Conservation (phyloP, 2,888 invertebrate species). For the Junonia oenone region DNA sequence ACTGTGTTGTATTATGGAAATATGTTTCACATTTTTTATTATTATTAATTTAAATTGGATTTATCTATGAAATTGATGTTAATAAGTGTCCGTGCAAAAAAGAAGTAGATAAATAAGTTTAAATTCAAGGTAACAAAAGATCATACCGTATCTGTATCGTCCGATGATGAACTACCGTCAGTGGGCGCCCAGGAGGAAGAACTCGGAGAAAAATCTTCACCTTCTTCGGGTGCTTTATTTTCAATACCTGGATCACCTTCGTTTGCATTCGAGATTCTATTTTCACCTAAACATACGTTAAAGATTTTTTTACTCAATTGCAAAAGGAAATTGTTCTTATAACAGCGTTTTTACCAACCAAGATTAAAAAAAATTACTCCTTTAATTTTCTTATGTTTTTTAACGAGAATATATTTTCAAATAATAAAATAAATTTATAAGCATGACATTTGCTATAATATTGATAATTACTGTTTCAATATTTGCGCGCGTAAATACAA, state of each 20-base stretch:
- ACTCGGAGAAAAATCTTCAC: conserved; percentile 51
- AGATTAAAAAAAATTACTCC: no score
- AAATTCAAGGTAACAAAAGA: no score
- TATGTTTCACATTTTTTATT: no score
- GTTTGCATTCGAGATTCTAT: conserved; percentile 8
- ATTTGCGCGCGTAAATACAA: not conserved
- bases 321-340: no score
- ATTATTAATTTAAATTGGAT: no score
- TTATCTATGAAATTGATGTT: no score
- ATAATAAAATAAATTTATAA: not conserved
- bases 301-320: no score
- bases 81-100: no score
- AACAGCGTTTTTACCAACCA: no score
- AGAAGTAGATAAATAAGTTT: no score
- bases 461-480: not conserved
- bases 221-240: conserved; percentile 41
- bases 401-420: not conserved
- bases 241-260: conserved; percentile 34
- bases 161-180: conserved; percentile 43
- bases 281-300: not conserved
- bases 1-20: no score
- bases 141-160: conserved; percentile 29
- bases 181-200: conserved; percentile 60
- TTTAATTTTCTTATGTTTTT: not conserved
- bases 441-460: not conserved